Base-by-base conservation (phyloP, 2,797 vertebrate genomes). In the Enoplosus armatus region DNA sequence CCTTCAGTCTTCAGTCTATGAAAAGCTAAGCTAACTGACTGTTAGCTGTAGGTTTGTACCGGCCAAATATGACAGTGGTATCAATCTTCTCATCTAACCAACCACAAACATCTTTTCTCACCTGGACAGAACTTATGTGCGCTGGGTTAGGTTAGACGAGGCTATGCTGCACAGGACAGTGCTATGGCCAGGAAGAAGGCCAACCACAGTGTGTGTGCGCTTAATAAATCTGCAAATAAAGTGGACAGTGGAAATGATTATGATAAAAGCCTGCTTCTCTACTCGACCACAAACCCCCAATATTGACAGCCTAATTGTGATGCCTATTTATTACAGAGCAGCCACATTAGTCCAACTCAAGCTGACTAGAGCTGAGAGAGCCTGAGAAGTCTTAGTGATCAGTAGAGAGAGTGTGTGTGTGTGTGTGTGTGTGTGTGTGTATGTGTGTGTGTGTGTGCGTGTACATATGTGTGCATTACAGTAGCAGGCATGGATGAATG, bases 401-500 rank as follows among this genome's bases (percentile, higher is more conserved):
- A 66, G 61, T 41, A 29, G 43, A 53, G 39, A 67, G 77, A 56
- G 67, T 72, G 55, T 35, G 80, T 76, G 75, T 73, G n/a, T 74
- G 71, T 62, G 71, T 58, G 39, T 70, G 37, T 63, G 73, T 53
- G 56, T 72, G 79, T 72, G 60, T 87, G 79, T 86, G 82, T 65
- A 72, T 83, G n/a, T n/a, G 67, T 72, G 55, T 35, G 80, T 76
- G 75, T 73, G n/a, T 74, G 71, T 62, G 71, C 61, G 39, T 70
- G 37, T 63, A 75, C 56, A 59, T 72, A 81, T 72, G 60, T 87
- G 79, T 86, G 82, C 67, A 72, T 83, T 89, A 85, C 66, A 86
- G 64, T 59, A 63, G 78, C 82, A 89, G 85, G 74, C 75, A 87
- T 83, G 84, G 85, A 87, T 91, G 85, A 88, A 85, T 91, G 92